Evolutionary conservation across 1,140 invertebrate species (phyloP).

Genomic region (Dufourea novaeangliae): DNA sequence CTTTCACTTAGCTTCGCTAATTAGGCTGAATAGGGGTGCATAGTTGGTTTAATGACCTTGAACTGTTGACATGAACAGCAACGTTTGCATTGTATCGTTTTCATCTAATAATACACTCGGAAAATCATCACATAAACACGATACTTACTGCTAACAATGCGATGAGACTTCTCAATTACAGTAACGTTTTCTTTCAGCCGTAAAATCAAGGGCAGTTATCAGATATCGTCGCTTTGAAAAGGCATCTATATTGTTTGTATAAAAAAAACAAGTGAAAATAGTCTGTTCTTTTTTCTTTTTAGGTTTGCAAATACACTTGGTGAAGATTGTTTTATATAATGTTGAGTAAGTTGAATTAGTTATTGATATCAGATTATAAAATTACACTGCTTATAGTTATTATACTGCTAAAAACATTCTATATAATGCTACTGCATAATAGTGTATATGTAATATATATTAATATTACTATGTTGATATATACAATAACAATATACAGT

Average conservation of each 20-base stretch:
- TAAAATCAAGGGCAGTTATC: constrained; percentile 31
- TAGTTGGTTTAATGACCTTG: constrained; percentile 5
- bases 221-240: constrained; percentile 20
- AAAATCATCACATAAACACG: constrained; percentile 16
- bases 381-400: constrained; percentile 20
- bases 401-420: not conserved
- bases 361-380: constrained; percentile 1
- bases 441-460: constrained; percentile 18
- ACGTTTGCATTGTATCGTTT: not conserved
- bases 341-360: constrained; percentile 6
- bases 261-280: constrained; percentile 37
- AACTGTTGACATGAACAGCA: constrained; percentile 12
- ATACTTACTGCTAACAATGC: constrained; percentile 16
- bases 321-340: constrained; percentile 12
- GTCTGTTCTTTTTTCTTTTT: not conserved
- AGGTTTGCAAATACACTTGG: constrained; percentile 15
- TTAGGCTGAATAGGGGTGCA: constrained; percentile 15
- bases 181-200: constrained; percentile 13
- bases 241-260: constrained; percentile 26
- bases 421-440: constrained; percentile 24
- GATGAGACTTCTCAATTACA: not conserved
- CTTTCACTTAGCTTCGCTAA: constrained; percentile 52
- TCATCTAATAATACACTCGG: not conserved
- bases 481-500: constrained; percentile 31
- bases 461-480: constrained; percentile 26